Base-by-base conservation (phyloP, 1,140 invertebrate genomes). In the Drosophila nebulosa region DNA sequence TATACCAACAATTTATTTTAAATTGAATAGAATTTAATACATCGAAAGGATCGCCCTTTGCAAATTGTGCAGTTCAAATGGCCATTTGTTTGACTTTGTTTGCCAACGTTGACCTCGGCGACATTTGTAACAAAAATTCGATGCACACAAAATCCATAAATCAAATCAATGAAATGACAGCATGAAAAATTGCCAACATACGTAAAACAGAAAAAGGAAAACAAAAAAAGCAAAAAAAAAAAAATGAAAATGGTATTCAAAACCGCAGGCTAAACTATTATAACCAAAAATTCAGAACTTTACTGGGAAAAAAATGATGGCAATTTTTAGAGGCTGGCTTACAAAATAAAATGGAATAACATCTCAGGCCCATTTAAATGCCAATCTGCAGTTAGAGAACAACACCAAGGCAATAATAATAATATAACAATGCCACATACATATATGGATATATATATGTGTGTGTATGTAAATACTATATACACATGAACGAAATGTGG, bases 141-240 rank as follows among this genome's bases (percentile, higher is more conserved):
- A 53, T 74, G 61, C 69, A 81, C 73, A 69, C 65, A 30, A 62
- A 83, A 70, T 70, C 70, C 72, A 83, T 83, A 83, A 83, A 83
- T 83, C 75, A 84, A 79, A 78, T 79, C 78, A 79, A 79, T 84
- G 72, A 84, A 84, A 83, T 83, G 80, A 79, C 75, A 85, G 80
- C 79, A 72, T 83, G 76, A 84, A 83, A 84, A 83, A 79, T 84
- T 75, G 79, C 75, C 60, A 66, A 26, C 22, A 52, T 26, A 52
- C 50, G 21, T 24, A 78, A 62, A 74, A 81, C 73, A 36, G n/a
- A n/a, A 14, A 36, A 42, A 16, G n/a, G 4, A 16, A 39, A 42
- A 42, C 16, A n/a, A 46, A 18, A 42, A 21, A 18, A 18, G 4
- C 5, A 42, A 42, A 46, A 21, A 21, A 9, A 21, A 18, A 46